A percentile compares a stretch with the other conserved stretches of the same genome.
phyloP scores from a whole-genome alignment of 2,797 vertebrate genomes.

The Micromesistius poutassou region DNA sequence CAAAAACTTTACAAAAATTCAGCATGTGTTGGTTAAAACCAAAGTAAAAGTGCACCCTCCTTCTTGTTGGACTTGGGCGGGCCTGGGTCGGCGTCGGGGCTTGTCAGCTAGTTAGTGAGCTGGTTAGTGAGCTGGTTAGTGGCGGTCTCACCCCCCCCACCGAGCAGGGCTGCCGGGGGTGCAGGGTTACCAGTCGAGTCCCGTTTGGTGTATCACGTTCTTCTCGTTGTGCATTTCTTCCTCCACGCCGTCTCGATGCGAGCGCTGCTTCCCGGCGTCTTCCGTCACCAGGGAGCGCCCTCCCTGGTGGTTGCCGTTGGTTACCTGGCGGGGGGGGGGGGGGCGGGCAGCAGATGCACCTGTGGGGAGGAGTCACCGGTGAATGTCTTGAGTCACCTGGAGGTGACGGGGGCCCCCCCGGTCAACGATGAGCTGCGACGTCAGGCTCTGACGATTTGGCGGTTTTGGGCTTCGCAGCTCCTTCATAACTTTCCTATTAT shows the following conservation, averaged over 20 bases:
- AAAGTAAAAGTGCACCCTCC: slow-evolving; percentile 6
- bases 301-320: slow-evolving; percentile 16
- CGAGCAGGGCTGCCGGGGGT: background rate
- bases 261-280: slow-evolving; percentile 15
- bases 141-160: background rate
- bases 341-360: slow-evolving; percentile 2
- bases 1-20: slow-evolving; percentile 24
- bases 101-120: slow-evolving; percentile 7
- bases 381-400: too few species aligned
- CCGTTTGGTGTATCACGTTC: background rate
- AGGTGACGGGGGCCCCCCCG: too few species aligned
- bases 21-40: slow-evolving; percentile 21
- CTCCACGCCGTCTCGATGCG: background rate
- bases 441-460: too few species aligned
- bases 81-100: slow-evolving; percentile 27
- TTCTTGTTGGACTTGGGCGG: slow-evolving; percentile 3
- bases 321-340: slow-evolving; percentile 31
- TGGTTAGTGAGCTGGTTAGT: background rate
- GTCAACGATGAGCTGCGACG: background rate
- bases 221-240: background rate
- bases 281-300: slow-evolving; percentile 13
- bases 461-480: too few species aligned
- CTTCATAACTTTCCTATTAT: too few species aligned
- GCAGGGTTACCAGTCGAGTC: background rate
- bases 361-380: slow-evolving; percentile 4